Evolutionary conservation across 1,140 invertebrate species (phyloP), one percentile per base, ranked within the genome.

Genomic region (Trichonephila clavipes): DNA sequence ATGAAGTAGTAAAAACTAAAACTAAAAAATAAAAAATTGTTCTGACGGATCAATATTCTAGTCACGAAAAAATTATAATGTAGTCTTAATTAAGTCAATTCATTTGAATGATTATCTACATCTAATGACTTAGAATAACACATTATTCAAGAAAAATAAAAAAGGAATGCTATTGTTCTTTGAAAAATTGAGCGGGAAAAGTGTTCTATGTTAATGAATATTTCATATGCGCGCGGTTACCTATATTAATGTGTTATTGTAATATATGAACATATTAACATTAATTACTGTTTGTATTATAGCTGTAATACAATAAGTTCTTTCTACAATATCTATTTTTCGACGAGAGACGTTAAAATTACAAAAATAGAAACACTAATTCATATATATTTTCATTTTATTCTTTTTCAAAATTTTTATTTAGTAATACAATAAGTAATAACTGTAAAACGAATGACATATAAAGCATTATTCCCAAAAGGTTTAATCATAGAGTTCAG

Each of bases 21-120:
- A 64, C 21, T 64, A 64, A 6, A 34, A 6, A 77, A 34, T 5
- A 77, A 77, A 77, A 77, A 77, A 40, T 40, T 34, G 34, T 16
- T 2, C 14, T 34, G 34, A 40, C 16, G 7, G 18, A 16, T 18
- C 28, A 77, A 77, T 77, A 28, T 4, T 18, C 72, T 2, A 40
- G 72, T 77, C 72, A 77, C 72, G 72, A 77, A 40, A 34, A 77
- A 40, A 16, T 77, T 77, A 18, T 18, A 16, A 77, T 77, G 72
- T 18, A 77, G 18, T 18, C 16, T 34, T 40, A 28, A 77, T 77
- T 77, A 77, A 34, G 34, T 16, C 16, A 77, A 77, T 34, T 77
- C 28, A 8, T 77, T 77, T 77, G 72, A 40, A 77, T 77, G 72
- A 40, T 40, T 77, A 34, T 77, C 72, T 77, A 77, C 24, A 77